phyloP scores from a whole-genome alignment of 2,797 vertebrate genomes.

The Poeciliopsis turneri region DNA sequence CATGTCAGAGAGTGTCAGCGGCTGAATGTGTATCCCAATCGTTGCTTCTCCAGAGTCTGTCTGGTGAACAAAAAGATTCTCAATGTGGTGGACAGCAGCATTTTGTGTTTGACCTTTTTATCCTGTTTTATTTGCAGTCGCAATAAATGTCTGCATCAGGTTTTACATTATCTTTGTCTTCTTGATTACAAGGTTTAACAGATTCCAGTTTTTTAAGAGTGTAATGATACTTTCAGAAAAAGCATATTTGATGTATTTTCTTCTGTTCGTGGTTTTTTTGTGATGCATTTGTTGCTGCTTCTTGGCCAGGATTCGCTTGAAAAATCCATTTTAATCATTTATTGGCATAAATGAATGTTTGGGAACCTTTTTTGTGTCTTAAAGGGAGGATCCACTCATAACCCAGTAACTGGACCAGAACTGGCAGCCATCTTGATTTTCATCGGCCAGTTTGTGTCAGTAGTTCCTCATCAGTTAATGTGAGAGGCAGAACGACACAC shows the following conservation, averaged over 20 bases:
- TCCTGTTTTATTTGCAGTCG: not conserved
- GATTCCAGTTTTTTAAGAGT: not conserved
- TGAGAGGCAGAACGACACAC: not conserved
- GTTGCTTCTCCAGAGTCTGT: conserved; percentile 20
- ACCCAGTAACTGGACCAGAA: not conserved
- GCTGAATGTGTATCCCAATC: conserved; percentile 18
- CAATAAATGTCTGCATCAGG: not conserved
- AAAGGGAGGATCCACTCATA: not conserved
- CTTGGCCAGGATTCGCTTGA: no score
- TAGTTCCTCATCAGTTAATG: not conserved
- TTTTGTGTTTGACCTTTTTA: not conserved
- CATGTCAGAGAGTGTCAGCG: conserved; percentile 28
- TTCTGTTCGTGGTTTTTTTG: not conserved
- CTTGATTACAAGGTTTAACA: not conserved
- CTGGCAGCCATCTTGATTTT: not conserved
- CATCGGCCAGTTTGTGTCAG: not conserved
- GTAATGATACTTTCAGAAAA: not conserved
- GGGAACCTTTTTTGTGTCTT: not conserved
- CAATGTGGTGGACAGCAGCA: not conserved
- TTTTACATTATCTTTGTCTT: not conserved
- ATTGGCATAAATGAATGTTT: not conserved
- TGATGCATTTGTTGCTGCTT: no score
- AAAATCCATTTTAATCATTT: not conserved
- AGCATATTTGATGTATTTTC: no score
- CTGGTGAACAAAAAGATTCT: conserved; percentile 35